These are phyloP conservation scores for Garrulus glandarius DNA, from an alignment of 2,797 vertebrate genomes.

Conservation along the genomic window DNA sequence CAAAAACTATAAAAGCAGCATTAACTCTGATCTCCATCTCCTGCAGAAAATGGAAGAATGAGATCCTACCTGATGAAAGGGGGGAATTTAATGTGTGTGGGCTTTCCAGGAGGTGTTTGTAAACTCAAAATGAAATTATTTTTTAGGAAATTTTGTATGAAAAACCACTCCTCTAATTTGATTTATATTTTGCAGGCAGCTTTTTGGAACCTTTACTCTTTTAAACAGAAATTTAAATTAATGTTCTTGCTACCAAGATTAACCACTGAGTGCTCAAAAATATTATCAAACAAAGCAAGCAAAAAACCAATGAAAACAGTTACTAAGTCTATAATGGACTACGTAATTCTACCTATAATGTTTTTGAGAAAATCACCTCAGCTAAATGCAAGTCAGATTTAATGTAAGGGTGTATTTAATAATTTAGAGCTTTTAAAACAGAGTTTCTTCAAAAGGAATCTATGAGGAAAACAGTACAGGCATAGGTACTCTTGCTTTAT, in stretches of 20 bases:
- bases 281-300: neutral
- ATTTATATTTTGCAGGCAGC: neutral
- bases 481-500: neutral
- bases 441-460: neutral
- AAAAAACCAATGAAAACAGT: neutral
- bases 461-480: neutral
- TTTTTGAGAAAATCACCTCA: neutral
- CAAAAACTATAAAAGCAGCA: neutral
- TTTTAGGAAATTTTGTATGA: neutral
- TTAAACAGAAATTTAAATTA: neutral
- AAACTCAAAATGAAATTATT: neutral
- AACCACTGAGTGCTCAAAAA: neutral
- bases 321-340: neutral
- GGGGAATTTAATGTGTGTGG: rapidly evolving
- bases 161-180: rapidly evolving
- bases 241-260: neutral
- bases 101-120: neutral
- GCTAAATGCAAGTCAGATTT: neutral
- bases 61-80: neutral
- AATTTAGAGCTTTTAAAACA: neutral
- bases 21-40: neutral
- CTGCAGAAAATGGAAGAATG: neutral
- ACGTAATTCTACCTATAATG: neutral
- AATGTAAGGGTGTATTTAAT: neutral
- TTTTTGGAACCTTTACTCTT: neutral